These are phyloP conservation scores for Diglossa cyanea DNA, from an alignment of 2,797 vertebrate species.

Conservation along the genomic window DNA sequence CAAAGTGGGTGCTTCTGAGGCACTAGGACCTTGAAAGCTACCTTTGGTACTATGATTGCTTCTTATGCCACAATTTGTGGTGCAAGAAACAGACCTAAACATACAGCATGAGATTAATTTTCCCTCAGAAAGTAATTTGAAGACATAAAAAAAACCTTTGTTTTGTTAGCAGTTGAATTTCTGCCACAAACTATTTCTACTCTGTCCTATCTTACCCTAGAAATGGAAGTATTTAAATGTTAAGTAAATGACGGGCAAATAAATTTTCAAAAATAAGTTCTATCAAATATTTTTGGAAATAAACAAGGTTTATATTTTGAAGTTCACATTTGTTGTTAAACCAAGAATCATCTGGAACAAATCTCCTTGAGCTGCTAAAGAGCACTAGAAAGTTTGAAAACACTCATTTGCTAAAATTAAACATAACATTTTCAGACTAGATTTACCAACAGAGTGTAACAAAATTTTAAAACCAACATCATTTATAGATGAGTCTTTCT, in stretches of 20 bases:
- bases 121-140: neutral
- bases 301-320: neutral
- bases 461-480: neutral
- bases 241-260: neutral
- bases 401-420: neutral
- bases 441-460: neutral
- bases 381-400: neutral
- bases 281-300: neutral
- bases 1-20: neutral
- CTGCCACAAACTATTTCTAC: neutral
- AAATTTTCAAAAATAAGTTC: neutral
- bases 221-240: neutral
- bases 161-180: neutral
- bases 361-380: neutral
- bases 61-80: neutral
- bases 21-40: neutral
- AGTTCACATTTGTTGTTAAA: neutral
- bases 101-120: neutral
- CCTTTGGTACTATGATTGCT: neutral
- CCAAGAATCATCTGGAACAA: neutral
- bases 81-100: neutral
- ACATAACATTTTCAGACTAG: neutral
- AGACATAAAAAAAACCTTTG: accelerated
- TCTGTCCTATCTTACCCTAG: neutral
- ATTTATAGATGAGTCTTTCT: neutral